These are phyloP conservation scores for Leptodirus hochenwartii DNA, from an alignment of 2,888 invertebrate species.

Conservation along the genomic window DNA sequence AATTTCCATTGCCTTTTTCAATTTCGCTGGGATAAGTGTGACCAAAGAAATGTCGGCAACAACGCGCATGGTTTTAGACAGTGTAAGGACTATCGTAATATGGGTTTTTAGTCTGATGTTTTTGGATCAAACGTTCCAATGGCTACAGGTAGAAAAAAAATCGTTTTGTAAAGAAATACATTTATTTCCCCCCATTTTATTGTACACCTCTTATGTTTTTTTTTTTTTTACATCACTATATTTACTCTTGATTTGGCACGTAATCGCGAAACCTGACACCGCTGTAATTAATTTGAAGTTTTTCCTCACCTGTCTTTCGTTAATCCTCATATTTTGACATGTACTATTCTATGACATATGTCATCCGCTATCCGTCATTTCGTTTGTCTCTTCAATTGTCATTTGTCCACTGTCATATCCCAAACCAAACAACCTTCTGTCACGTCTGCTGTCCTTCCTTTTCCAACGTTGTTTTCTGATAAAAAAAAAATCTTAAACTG, in stretches of 20 bases:
- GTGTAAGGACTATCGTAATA: slow-evolving; percentile 66
- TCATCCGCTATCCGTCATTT: too few species aligned
- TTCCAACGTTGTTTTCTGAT: too few species aligned
- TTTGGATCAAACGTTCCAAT: slow-evolving; percentile 63
- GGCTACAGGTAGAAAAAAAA: slow-evolving; percentile 48
- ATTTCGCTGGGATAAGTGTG: slow-evolving; percentile 79
- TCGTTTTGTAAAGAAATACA: slow-evolving; percentile 4
- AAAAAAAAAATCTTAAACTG: too few species aligned
- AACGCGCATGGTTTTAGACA: slow-evolving; percentile 77
- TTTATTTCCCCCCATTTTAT: slow-evolving; percentile 3
- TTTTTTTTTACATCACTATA: neutral
- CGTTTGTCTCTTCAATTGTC: neutral
- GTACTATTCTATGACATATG: too few species aligned
- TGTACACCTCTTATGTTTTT: neutral
- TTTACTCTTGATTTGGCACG: too few species aligned
- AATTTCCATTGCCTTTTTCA: slow-evolving; percentile 82
- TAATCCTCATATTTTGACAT: too few species aligned
- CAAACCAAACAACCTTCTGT: too few species aligned
- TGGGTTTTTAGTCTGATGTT: slow-evolving; percentile 67
- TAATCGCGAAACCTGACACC: too few species aligned
- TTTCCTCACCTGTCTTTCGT: too few species aligned
- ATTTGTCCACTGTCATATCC: too few species aligned
- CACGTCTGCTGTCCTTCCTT: too few species aligned
- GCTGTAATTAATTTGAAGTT: too few species aligned
- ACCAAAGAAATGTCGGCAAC: slow-evolving; percentile 89